These are phyloP conservation scores for Knipowitschia caucasica DNA, from an alignment of 2,797 vertebrate species.

Conservation along the genomic window DNA sequence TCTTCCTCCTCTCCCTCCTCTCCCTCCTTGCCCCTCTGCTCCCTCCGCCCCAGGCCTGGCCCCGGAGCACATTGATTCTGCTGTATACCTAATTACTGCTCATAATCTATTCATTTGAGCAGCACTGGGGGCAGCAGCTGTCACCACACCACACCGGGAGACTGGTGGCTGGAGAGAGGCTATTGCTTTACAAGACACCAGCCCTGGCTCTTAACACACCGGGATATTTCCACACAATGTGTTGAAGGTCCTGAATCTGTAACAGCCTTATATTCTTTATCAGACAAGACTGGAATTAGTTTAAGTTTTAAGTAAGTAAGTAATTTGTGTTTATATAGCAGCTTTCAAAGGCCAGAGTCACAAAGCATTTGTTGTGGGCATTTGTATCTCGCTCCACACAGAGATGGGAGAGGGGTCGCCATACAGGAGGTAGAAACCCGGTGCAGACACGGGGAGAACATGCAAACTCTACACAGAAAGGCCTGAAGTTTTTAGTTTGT, in stretches of 20 bases:
- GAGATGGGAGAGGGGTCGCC: too few species aligned
- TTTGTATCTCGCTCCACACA: too few species aligned
- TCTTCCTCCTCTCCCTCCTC: slow-evolving; percentile 27
- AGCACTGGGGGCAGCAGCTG: slow-evolving; percentile 96
- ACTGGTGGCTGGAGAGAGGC: slow-evolving; percentile 29
- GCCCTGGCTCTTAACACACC: not conserved
- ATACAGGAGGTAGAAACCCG: too few species aligned
- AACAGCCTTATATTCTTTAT: too few species aligned
- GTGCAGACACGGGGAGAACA: too few species aligned
- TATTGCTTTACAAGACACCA: slow-evolving; percentile 1
- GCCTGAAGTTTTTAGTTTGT: too few species aligned
- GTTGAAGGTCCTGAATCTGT: not conserved
- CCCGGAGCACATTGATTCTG: slow-evolving; percentile 99
- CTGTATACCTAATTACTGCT: slow-evolving; percentile 99
- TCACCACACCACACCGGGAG: slow-evolving; percentile 85
- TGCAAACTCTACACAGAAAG: too few species aligned
- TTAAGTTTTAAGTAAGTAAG: too few species aligned
- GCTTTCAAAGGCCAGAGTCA: too few species aligned
- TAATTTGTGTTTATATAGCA: too few species aligned
- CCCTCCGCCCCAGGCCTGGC: slow-evolving; percentile 90
- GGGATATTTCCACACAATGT: not conserved
- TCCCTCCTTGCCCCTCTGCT: slow-evolving; percentile 74
- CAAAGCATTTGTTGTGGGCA: too few species aligned
- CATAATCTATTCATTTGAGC: slow-evolving; percentile 99
- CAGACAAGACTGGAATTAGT: too few species aligned